Evolutionary conservation across 1,140 invertebrate species (phyloP).

Genomic region (Agrypnia vestita): DNA sequence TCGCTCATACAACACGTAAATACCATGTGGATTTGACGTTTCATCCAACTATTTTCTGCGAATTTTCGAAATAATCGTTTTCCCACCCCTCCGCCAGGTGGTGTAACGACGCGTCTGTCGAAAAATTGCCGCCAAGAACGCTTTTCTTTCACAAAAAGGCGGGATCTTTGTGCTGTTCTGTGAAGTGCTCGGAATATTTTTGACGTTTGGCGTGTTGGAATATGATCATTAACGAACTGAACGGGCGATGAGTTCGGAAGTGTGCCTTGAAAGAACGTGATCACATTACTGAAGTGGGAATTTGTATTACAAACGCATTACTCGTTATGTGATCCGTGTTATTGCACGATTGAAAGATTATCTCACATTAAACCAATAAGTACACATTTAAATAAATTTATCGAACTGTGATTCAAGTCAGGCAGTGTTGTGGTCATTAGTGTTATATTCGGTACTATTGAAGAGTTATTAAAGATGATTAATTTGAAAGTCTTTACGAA

Average conservation of each 20-base stretch:
- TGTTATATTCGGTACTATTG: background rate
- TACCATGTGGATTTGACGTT: conserved; percentile 49
- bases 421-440: conserved; percentile 19
- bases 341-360: conserved; percentile 25
- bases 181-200: conserved; percentile 11
- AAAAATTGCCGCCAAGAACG: background rate
- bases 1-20: conserved; percentile 29
- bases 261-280: conserved; percentile 22
- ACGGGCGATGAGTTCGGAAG: conserved; percentile 1
- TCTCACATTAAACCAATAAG: background rate
- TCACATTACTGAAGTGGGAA: conserved; percentile 14
- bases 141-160: background rate
- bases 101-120: background rate
- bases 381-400: conserved; percentile 20
- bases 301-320: background rate
- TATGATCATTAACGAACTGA: background rate
- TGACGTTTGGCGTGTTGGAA: conserved; percentile 1
- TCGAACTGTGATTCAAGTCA: conserved; percentile 12
- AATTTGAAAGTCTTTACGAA: too few species aligned
- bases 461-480: too few species aligned
- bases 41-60: conserved; percentile 18
- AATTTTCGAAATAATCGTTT: conserved; percentile 8
- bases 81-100: conserved; percentile 14
- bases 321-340: conserved; percentile 23
- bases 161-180: background rate